Conservation (phyloP, 2,113 vertebrate species). For the Circaetus cinerascens region DNA sequence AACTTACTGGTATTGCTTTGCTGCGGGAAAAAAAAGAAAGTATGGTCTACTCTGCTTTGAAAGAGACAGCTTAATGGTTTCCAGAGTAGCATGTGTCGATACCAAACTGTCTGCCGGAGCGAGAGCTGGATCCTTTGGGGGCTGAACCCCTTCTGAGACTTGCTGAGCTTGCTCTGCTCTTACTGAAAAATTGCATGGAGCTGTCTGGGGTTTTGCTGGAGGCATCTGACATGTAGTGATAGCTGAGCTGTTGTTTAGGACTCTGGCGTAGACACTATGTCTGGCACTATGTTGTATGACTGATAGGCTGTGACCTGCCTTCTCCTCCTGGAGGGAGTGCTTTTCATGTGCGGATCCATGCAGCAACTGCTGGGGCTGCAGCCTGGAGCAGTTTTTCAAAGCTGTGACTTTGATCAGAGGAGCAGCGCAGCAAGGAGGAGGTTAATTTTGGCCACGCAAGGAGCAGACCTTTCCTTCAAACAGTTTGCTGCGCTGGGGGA, state of each 20-base stretch:
- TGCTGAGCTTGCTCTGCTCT: constrained; percentile 15
- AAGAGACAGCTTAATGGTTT: background rate
- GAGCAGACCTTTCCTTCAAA: background rate
- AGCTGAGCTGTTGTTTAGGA: background rate
- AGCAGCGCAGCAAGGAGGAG: background rate
- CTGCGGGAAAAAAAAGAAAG: background rate
- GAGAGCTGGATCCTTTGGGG: background rate
- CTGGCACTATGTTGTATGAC: background rate
- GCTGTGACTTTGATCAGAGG: background rate
- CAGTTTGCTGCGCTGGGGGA: background rate
- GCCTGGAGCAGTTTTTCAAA: background rate
- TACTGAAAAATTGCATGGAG: background rate
- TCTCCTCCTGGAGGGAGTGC: background rate
- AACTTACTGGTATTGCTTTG: background rate
- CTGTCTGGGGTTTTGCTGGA: constrained; percentile 28
- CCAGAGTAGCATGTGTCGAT: background rate
- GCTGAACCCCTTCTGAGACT: background rate
- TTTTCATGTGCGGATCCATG: background rate
- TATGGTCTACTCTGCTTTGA: background rate
- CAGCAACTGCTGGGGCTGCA: background rate
- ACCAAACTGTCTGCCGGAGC: background rate
- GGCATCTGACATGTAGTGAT: constrained; percentile 1
- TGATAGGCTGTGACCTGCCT: constrained; percentile 42
- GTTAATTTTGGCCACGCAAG: background rate
- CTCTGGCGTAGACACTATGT: background rate